phyloP scores from a whole-genome alignment of 2,113 vertebrate species.

The Trachemys scripta region DNA sequence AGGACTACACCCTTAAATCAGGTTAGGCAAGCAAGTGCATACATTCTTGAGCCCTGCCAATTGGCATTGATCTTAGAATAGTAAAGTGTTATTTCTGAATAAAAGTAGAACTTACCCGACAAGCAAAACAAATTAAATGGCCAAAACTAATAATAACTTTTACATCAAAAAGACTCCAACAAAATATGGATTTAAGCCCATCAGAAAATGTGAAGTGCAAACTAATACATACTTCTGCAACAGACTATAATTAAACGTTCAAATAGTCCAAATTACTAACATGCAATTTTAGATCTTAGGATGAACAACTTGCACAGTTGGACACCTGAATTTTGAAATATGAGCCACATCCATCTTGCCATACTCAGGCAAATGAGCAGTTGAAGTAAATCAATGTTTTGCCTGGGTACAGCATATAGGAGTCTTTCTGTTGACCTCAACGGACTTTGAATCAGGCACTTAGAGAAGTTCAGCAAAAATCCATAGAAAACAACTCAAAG shows the following conservation, averaged over 20 bases:
- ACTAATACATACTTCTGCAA: constrained; percentile 30
- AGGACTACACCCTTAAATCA: not conserved
- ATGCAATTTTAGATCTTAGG: constrained; percentile 28
- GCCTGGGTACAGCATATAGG: not conserved
- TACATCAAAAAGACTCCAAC: constrained; percentile 48
- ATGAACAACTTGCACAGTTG: constrained; percentile 45
- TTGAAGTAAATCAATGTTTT: constrained; percentile 7
- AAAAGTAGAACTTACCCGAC: constrained; percentile 70
- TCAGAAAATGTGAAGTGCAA: constrained; percentile 42
- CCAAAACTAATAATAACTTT: constrained; percentile 67
- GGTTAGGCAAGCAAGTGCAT: not conserved
- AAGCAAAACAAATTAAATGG: constrained; percentile 75
- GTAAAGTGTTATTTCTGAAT: constrained; percentile 54
- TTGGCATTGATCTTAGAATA: constrained; percentile 66
- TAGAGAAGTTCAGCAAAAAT: constrained; percentile 59
- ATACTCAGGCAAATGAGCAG: constrained; percentile 44
- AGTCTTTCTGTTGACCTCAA: not conserved
- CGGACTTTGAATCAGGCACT: not conserved
- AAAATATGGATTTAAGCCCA: constrained; percentile 44
- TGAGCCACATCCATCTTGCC: constrained; percentile 25
- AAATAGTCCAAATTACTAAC: not conserved
- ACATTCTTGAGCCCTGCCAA: constrained; percentile 50
- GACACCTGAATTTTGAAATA: constrained; percentile 46
- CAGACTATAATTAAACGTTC: not conserved
- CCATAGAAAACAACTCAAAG: constrained; percentile 61